Conservation (phyloP, 2,888 invertebrate genomes). For the Andrena haemorrhoa region DNA sequence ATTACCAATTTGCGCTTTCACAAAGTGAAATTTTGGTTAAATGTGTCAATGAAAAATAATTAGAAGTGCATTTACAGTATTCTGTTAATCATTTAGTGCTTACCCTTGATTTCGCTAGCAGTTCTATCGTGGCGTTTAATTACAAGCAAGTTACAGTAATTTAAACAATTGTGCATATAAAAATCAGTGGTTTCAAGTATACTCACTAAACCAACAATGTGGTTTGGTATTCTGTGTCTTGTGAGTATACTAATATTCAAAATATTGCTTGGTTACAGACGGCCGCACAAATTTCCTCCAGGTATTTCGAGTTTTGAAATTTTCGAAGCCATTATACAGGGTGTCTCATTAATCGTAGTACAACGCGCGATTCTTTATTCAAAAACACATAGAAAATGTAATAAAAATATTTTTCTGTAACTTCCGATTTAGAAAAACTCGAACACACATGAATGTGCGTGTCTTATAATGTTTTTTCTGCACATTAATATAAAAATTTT, state of each 20-base stretch:
- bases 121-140: not conserved
- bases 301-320: slow-evolving; percentile 65
- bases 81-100: too few relatives aligned
- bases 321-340: not conserved
- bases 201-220: slow-evolving; percentile 68
- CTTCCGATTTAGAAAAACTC: too few relatives aligned
- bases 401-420: too few relatives aligned
- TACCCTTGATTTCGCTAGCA: too few relatives aligned
- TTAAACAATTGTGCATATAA: not conserved
- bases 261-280: slow-evolving; percentile 61
- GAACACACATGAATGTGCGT: too few relatives aligned
- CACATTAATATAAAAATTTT: too few relatives aligned
- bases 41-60: not conserved
- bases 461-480: too few relatives aligned
- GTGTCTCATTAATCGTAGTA: too few relatives aligned
- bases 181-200: not conserved
- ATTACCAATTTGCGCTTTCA: too few relatives aligned
- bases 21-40: not conserved
- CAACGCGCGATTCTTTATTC: too few relatives aligned
- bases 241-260: slow-evolving; percentile 65
- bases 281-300: slow-evolving; percentile 75
- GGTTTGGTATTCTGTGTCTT: slow-evolving; percentile 70
- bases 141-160: not conserved
- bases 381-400: too few relatives aligned
- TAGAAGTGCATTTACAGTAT: too few relatives aligned